These are phyloP conservation scores for Indri indri DNA, from an alignment of 2,113 vertebrate genomes.

Conservation along the genomic window DNA sequence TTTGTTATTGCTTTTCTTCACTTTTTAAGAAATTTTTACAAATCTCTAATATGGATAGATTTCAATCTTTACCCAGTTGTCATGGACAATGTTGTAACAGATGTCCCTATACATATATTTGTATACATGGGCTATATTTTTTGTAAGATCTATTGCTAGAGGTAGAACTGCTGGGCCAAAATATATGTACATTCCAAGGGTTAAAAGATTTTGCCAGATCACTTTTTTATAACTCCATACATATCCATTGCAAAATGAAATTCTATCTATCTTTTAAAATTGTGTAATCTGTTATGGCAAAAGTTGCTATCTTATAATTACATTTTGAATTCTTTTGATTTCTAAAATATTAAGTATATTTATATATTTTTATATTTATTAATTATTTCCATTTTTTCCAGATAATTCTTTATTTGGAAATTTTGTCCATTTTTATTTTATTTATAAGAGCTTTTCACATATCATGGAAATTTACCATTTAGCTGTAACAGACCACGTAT, in stretches of 20 bases:
- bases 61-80: background rate
- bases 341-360: background rate
- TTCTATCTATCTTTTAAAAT: background rate
- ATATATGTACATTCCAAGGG: background rate
- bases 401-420: background rate
- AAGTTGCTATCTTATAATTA: background rate
- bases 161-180: background rate
- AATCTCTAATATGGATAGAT: background rate
- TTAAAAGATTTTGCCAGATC: background rate
- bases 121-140: background rate
- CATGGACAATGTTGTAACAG: background rate
- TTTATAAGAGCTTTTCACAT: background rate
- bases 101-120: background rate
- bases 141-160: background rate
- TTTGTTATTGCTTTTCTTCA: background rate
- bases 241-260: background rate
- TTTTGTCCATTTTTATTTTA: background rate
- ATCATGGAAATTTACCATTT: background rate
- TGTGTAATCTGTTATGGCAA: background rate
- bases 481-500: background rate
- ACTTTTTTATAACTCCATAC: background rate
- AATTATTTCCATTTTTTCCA: background rate
- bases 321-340: constrained; percentile 19
- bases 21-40: background rate
- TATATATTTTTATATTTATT: background rate